Evolutionary conservation across 2,113 vertebrate species (phyloP).

Genomic region (Mystacornis crossleyi): DNA sequence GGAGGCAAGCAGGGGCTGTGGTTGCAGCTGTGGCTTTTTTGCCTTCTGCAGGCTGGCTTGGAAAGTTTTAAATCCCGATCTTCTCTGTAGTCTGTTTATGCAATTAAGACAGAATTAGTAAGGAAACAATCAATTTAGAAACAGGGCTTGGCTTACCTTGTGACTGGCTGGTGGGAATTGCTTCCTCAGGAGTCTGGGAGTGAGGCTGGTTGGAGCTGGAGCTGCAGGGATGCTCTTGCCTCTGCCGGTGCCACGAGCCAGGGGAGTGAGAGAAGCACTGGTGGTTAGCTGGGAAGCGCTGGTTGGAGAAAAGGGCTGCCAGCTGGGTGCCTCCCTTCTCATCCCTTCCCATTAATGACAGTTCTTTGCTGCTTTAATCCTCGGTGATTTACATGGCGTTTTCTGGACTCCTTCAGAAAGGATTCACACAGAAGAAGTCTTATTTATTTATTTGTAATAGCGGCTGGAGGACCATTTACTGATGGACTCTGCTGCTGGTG

Average conservation of each 20-base stretch:
- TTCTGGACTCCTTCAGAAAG: not conserved
- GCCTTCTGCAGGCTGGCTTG: not conserved
- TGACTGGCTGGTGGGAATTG: not conserved
- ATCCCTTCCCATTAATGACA: not conserved
- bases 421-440: not conserved
- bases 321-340: not conserved
- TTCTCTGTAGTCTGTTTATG: not conserved
- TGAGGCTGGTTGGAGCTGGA: fast-evolving
- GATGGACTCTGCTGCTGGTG: not conserved
- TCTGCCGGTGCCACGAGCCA: not conserved
- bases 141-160: not conserved
- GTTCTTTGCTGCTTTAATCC: not conserved
- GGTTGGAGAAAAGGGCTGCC: not conserved
- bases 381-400: not conserved
- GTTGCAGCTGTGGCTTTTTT: not conserved
- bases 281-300: not conserved
- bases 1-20: not conserved
- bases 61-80: not conserved
- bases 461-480: not conserved
- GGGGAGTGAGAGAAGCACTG: not conserved
- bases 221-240: not conserved
- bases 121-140: not conserved
- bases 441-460: not conserved
- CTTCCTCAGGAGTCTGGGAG: not conserved
- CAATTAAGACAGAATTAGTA: not conserved